Evolutionary conservation across 2,113 vertebrate species (phyloP), one percentile per base, ranked within the genome.

Genomic region (Trematocara stigmaticum): DNA sequence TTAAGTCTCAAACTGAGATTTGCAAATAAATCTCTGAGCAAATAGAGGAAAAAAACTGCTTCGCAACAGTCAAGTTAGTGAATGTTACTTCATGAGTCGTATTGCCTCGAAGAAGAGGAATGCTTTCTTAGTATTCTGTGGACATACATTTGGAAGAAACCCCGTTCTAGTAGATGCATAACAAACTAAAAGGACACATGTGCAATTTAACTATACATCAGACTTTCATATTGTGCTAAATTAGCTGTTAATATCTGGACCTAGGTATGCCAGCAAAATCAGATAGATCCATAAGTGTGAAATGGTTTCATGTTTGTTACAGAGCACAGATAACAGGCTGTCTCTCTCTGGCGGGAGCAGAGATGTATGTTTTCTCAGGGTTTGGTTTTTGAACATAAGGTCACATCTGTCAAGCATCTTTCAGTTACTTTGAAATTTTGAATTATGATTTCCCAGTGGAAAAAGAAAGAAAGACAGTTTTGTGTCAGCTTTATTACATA

Each of bases 341-440:
- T 83, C 52, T 82, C 15, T 49, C 49, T 49, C 49, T 23, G 69
- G 29, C 78, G n/a, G 47, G 10, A n/a, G 10, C 66, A 79, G 80
- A 79, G 34, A 78, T 38, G 53, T 78, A 64, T 66, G 29, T 82
- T 82, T 84, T 29, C 49, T 84, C 66, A 38, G 55, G 18, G 34
- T 90, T 74, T 55, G 82, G 53, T 87, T 81, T 89, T 81, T 45
- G 45, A 82, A 69, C 35, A 79, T 34, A 88, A 86, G 79, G 83
- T 88, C 85, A 84, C 8, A 91, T 59, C 81, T 91, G 87, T 31
- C 85, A 91, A 55, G 83, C 35, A 84, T 55, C 34, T 82, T 74
- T 66, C 66, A 84, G 52, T 51, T 66, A 38, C 84, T 86, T 56
- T 79, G 40, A 64, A 87, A 79, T 79, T 74, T 74, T 47, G 45